Percentiles rank a stretch among this genome's conserved stretches.
Evolutionary conservation across 1,140 invertebrate species (phyloP).

Genomic region (Lordiphosa mommai): DNA sequence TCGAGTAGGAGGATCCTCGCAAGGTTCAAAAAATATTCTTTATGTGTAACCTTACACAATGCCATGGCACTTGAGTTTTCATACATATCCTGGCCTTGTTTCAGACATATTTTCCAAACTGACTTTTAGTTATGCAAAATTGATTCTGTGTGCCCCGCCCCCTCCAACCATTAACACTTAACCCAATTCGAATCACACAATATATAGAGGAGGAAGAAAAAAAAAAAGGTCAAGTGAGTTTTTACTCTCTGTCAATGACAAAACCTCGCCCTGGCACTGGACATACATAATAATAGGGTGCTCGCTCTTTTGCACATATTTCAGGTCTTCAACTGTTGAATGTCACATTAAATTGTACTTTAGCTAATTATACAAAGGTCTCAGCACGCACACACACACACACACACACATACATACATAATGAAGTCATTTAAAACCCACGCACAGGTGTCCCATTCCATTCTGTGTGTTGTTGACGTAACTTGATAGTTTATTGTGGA

Average conservation of each 20-base stretch:
- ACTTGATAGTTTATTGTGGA: constrained; percentile 41
- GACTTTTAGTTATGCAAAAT: constrained; percentile 38
- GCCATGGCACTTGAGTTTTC: constrained; percentile 27
- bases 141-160: constrained; percentile 24
- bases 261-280: constrained; percentile 35
- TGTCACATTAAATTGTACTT: constrained; percentile 22
- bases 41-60: not conserved
- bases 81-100: constrained; percentile 11
- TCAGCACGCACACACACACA: not conserved
- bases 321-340: constrained; percentile 40
- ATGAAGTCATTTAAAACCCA: constrained; percentile 49
- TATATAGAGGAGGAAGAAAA: not conserved
- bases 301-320: constrained; percentile 16
- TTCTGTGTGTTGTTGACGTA: constrained; percentile 56
- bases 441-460: constrained; percentile 55
- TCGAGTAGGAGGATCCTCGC: too few species aligned
- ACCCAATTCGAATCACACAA: constrained; percentile 57
- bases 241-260: constrained; percentile 31
- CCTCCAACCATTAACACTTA: constrained; percentile 50
- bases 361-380: constrained; percentile 45
- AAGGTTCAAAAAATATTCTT: too few species aligned
- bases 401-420: constrained; percentile 12
- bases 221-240: constrained; percentile 36
- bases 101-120: constrained; percentile 6
- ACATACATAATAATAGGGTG: constrained; percentile 40